Conservation (phyloP, 2,797 vertebrate species). For the Ciconia nigra region DNA sequence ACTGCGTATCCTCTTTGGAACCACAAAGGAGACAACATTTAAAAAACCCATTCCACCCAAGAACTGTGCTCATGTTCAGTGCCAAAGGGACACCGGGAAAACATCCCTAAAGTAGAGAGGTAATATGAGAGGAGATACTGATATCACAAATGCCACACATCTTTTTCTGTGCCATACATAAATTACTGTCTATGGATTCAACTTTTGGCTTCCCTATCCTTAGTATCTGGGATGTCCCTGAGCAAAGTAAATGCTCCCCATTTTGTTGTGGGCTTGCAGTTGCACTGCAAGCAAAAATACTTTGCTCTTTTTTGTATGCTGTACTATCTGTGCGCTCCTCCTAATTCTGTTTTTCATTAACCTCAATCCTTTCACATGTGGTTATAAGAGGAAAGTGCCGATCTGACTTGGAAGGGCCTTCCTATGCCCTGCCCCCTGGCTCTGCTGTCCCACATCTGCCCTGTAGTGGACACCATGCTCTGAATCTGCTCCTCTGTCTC, state of each 20-base stretch:
- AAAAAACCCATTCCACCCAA: background rate
- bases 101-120: background rate
- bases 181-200: background rate
- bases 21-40: background rate
- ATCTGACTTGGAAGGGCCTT: background rate
- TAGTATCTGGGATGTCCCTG: background rate
- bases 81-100: background rate
- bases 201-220: background rate
- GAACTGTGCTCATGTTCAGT: background rate
- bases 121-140: background rate
- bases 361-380: background rate
- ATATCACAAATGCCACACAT: background rate
- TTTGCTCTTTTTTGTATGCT: background rate
- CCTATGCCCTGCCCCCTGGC: background rate
- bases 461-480: background rate
- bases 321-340: background rate
- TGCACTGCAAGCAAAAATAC: background rate
- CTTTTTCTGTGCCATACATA: background rate
- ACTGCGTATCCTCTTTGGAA: background rate
- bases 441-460: background rate
- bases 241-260: background rate
- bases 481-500: background rate
- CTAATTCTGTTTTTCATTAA: background rate
- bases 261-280: no score
- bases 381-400: background rate